These are phyloP conservation scores for Cremastinae sp. DNA, from an alignment of 2,888 invertebrate genomes.

Conservation along the genomic window DNA sequence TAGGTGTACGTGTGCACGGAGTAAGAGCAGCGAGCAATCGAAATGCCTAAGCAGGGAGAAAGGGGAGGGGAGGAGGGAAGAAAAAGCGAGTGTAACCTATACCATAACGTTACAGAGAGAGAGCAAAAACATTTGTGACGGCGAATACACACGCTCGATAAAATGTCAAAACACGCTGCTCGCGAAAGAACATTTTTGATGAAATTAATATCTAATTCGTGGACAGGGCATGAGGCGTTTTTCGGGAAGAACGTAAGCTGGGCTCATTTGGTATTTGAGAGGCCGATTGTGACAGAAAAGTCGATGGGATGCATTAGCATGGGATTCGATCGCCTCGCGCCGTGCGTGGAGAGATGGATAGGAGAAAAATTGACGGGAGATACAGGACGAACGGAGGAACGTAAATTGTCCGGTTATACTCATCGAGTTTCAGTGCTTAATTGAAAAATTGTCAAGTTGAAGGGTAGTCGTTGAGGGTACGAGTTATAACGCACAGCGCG, in stretches of 20 bases:
- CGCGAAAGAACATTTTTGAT: not conserved
- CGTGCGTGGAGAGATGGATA: not conserved
- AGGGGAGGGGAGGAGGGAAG: not conserved
- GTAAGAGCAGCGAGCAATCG: not conserved
- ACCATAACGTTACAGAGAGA: constrained; percentile 37
- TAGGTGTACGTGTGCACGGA: not conserved
- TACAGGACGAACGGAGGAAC: not conserved
- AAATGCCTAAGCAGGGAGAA: constrained; percentile 1
- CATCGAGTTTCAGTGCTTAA: not conserved
- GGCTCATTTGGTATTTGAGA: not conserved
- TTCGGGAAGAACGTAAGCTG: not conserved
- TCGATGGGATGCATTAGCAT: constrained; percentile 2
- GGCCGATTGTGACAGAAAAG: not conserved
- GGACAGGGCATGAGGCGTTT: too few relatives aligned
- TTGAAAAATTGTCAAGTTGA: constrained; percentile 5
- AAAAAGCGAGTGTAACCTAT: constrained; percentile 11
- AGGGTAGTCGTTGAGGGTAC: constrained; percentile 22
- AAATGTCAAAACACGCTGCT: constrained; percentile 4
- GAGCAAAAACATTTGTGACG: constrained; percentile 30
- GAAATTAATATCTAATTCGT: not conserved
- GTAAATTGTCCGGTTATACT: not conserved
- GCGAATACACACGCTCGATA: constrained; percentile 8
- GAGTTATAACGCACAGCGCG: constrained; percentile 25
- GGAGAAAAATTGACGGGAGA: not conserved
- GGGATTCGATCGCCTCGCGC: constrained; percentile 20